A percentile compares a stretch with the other conserved stretches of the same genome.
phyloP scores from a whole-genome alignment of 2,113 vertebrate genomes.

The Alosa alosa region DNA sequence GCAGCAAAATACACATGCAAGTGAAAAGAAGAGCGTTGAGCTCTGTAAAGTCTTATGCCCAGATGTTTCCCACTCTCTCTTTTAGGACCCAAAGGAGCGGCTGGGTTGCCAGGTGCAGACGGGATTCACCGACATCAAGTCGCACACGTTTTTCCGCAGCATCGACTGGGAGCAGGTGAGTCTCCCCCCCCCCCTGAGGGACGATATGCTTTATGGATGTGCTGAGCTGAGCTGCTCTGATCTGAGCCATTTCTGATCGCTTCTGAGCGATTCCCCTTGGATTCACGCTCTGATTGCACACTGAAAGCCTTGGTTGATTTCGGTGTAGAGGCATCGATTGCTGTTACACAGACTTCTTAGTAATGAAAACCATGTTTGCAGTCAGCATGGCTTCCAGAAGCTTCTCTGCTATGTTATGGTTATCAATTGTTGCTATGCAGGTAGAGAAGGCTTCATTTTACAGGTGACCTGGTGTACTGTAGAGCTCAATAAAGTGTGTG shows the following conservation, averaged over 20 bases:
- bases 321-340: too few relatives aligned
- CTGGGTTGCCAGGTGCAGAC: constrained; percentile 93
- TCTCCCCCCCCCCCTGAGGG: too few relatives aligned
- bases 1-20: too few relatives aligned
- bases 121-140: constrained; percentile 94
- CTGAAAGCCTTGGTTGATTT: too few relatives aligned
- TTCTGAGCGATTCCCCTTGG: too few relatives aligned
- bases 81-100: constrained; percentile 95
- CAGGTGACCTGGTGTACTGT: background rate
- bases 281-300: too few relatives aligned
- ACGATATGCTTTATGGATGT: too few relatives aligned
- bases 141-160: constrained; percentile 97
- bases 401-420: background rate
- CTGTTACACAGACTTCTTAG: too few relatives aligned
- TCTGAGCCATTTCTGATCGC: too few relatives aligned
- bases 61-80: constrained; percentile 35
- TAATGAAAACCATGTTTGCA: too few relatives aligned
- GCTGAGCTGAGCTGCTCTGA: too few relatives aligned
- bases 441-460: background rate
- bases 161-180: constrained; percentile 99
- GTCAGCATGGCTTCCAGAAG: too few relatives aligned
- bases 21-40: background rate
- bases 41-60: background rate
- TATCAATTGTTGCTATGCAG: background rate
- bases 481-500: background rate